Evolutionary conservation across 1,140 invertebrate species (phyloP), one percentile per base, ranked within the genome.

Genomic region (Pantala flavescens): DNA sequence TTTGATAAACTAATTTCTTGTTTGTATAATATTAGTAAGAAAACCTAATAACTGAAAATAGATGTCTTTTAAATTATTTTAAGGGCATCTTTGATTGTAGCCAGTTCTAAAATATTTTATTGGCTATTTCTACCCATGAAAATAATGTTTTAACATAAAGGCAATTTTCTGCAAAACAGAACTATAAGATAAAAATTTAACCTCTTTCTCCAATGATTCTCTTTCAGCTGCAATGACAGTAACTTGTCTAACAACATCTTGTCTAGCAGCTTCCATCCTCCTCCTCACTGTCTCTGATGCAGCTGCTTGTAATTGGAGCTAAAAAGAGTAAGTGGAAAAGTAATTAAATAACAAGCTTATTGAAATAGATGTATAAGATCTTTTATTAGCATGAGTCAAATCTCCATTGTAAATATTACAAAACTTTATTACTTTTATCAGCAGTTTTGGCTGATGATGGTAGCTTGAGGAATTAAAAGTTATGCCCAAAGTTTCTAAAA

Each of bases 221-320:
- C 87, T 85, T 79, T 88, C 87, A 10, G 83, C 83, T 19, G 85
- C 84, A 74, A 89, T 88, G 74, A 84, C 83, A 10, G 86, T 88
- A 72, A 87, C 85, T 76, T 88, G 87, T 72, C 83, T 83, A 70
- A 88, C 84, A 16, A 88, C 84, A 77, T 88, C 88, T 77, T 86
- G 84, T 43, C 87, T 80, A 5, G 87, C 87, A 73, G 84, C 80
- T 79, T 89, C 88, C 28, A 89, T 80, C 55, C 84, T 82, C 43
- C 85, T 81, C 73, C 87, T 82, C 2, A 84, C 87, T 7, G 82
- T 82, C 79, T 88, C 88, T 43, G 85, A 87, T 75, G 88, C 83
- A 55, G 83, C 84, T 0, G 85, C 83, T 77, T 88, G 86, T 75
- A 86, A 80, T 77, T 86, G 84, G 73, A 88, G 78, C 82, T 36